phyloP scores from a whole-genome alignment of 2,113 vertebrate genomes.

The Pachypanchax playfairii region DNA sequence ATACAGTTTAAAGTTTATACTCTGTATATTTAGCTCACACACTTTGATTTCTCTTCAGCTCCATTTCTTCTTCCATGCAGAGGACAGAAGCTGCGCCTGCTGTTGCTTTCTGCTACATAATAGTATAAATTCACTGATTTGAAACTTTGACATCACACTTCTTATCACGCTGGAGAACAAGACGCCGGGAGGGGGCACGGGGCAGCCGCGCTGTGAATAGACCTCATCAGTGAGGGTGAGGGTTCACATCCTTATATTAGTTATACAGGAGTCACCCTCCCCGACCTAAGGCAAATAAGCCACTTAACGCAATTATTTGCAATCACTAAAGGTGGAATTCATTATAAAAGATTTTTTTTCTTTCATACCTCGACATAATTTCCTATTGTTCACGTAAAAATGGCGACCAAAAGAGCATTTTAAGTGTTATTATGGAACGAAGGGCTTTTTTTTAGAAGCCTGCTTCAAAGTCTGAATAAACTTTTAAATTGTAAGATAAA shows the following conservation, averaged over 20 bases:
- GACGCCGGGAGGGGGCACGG: slow-evolving; percentile 82
- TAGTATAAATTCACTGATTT: slow-evolving; percentile 72
- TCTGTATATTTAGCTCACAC: background rate
- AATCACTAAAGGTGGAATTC: slow-evolving; percentile 97
- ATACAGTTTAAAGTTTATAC: background rate
- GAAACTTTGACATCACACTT: slow-evolving; percentile 86
- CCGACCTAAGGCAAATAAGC: slow-evolving; percentile 87
- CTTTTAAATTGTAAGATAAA: slow-evolving; percentile 76
- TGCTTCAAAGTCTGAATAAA: slow-evolving; percentile 79
- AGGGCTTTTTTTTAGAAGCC: slow-evolving; percentile 60
- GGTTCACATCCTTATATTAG: slow-evolving; percentile 91
- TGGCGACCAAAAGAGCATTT: slow-evolving; percentile 77
- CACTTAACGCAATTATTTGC: slow-evolving; percentile 95
- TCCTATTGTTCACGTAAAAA: slow-evolving; percentile 81
- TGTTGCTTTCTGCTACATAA: slow-evolving; percentile 31
- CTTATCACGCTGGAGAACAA: slow-evolving; percentile 82
- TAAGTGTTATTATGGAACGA: slow-evolving; percentile 76
- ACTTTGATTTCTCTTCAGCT: slow-evolving; percentile 10
- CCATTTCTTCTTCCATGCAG: slow-evolving; percentile 8
- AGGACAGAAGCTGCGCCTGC: slow-evolving; percentile 25
- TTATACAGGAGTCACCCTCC: slow-evolving; percentile 89
- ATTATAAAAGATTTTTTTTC: slow-evolving; percentile 85
- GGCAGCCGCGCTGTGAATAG: slow-evolving; percentile 92
- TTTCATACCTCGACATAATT: slow-evolving; percentile 74
- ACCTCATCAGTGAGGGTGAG: slow-evolving; percentile 95